phyloP scores from a whole-genome alignment of 2,113 vertebrate genomes.

The Microtus oregoni region DNA sequence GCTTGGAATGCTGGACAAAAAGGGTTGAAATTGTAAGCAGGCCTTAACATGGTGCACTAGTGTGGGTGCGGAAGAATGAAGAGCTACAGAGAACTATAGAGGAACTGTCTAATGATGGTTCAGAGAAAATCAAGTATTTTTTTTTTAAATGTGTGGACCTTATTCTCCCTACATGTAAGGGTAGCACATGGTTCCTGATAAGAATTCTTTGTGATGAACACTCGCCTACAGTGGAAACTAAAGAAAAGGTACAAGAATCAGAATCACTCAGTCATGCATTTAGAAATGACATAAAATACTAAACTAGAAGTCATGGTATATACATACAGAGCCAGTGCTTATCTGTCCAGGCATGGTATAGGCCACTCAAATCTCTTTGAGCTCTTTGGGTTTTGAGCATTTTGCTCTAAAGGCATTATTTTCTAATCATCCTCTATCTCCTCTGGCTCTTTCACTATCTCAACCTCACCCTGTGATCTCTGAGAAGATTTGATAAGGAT shows the following conservation, averaged over 20 bases:
- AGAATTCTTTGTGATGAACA: neutral
- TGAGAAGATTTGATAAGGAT: neutral
- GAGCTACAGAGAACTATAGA: neutral
- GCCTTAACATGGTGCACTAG: neutral
- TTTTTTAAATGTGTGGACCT: neutral
- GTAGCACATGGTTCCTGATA: neutral
- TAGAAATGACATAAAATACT: neutral
- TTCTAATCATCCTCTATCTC: neutral
- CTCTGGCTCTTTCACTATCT: too few species aligned
- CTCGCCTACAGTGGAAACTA: too few species aligned
- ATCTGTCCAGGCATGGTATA: neutral
- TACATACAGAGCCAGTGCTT: too few species aligned
- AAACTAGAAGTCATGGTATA: too few species aligned
- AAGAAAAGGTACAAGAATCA: too few species aligned
- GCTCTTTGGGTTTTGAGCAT: neutral
- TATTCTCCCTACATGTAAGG: neutral
- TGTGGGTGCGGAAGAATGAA: neutral
- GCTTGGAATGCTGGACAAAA: neutral
- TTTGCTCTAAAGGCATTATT: neutral
- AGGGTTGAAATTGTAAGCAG: neutral
- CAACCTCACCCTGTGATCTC: too few species aligned
- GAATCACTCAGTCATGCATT: neutral
- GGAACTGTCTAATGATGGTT: neutral
- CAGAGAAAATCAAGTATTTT: neutral
- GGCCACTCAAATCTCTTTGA: neutral